Conservation (phyloP, 2,797 vertebrate species). For the Premnoplex brunnescens region DNA sequence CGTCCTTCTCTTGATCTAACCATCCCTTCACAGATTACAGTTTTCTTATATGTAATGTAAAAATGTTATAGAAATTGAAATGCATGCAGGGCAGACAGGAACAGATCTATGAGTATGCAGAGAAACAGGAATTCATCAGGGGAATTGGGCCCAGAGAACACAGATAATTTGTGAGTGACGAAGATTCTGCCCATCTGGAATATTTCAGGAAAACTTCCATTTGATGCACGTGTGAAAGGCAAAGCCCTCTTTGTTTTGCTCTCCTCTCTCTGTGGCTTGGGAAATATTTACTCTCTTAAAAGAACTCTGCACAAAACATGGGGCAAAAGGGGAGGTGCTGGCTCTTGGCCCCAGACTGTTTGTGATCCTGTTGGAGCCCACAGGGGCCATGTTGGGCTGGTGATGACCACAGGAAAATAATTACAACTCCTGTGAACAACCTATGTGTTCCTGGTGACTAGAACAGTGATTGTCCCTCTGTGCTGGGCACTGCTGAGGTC, state of each 20-base stretch:
- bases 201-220: neutral
- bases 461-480: neutral
- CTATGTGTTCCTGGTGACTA: neutral
- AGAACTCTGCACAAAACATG: neutral
- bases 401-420: neutral
- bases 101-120: neutral
- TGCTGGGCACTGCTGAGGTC: neutral
- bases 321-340: rapidly evolving
- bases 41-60: neutral
- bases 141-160: neutral
- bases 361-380: neutral
- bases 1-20: neutral
- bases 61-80: neutral
- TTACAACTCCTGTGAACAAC: neutral
- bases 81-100: neutral
- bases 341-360: neutral
- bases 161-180: rapidly evolving
- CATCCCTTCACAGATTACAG: neutral
- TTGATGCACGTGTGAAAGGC: neutral
- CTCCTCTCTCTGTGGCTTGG: neutral
- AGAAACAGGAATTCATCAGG: neutral
- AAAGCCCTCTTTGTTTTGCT: neutral
- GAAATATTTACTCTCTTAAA: neutral
- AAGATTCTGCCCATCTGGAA: neutral
- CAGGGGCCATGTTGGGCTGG: neutral